Evolutionary conservation across 2,113 vertebrate genomes (phyloP), one percentile per base, ranked within the genome.

Genomic region (Dissostichus mawsoni): DNA sequence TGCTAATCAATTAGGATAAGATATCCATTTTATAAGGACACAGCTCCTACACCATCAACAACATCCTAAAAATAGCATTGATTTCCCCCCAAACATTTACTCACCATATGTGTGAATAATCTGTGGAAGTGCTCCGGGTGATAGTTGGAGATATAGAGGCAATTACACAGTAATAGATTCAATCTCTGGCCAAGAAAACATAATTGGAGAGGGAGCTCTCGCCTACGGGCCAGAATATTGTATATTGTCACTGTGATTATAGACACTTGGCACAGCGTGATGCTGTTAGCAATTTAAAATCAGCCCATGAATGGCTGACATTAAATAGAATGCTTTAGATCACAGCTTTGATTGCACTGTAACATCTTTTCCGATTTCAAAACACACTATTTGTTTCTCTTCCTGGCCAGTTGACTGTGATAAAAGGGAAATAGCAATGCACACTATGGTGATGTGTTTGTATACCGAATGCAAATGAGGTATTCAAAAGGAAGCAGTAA

Each of bases 91-190:
- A 87, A 93, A 90, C 86, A 82, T 79, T 92, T 87, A 86, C 77
- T 78, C 82, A 69, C 74, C 86, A 79, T 89, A 82, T 85, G 87
- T 91, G 87, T 92, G 90, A 91, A 92, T 90, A 90, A 93, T 91
- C 78, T 67, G 48, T 64, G 77, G 80, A 75, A 87, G 59, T 71
- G 86, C 87, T 88, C 5, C 25, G 80, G 83, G 86, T 89, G 86
- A 90, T 81, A 81, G 87, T 84, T 81, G 75, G 82, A 89, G 87
- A 90, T 88, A 90, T 87, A 82, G 88, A 90, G 77, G 86, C 89
- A 94, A 93, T 91, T 92, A 90, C 91, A 89, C 88, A 75, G 83
- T 89, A 83, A 89, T 89, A 91, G 88, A 92, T 91, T 92, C 89
- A 90, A 92, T 91, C 87, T 90, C 83, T 70, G 82, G 86, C 88